A percentile compares a stretch with the other conserved stretches of the same genome.
phyloP scores from a whole-genome alignment of 2,888 invertebrate genomes.

The Sarcophaga variegata region DNA sequence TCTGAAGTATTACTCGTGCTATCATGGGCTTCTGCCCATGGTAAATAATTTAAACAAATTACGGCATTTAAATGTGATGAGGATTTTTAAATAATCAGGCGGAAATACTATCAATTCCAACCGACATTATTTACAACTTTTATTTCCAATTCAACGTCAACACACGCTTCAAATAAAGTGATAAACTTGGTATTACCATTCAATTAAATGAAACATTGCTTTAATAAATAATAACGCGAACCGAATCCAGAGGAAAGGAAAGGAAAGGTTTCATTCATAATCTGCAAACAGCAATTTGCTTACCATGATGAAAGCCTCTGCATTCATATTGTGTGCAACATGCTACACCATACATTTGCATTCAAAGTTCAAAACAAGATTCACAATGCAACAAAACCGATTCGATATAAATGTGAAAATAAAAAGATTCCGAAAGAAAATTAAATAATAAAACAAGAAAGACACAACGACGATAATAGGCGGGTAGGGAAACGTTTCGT shows the following conservation, averaged over 20 bases:
- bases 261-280: conserved; percentile 24
- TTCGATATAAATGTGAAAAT: conserved; percentile 18
- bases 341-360: conserved; percentile 40
- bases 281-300: conserved; percentile 37
- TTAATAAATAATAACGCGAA: conserved; percentile 7
- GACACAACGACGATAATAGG: neutral
- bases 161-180: conserved; percentile 1
- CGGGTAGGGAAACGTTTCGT: neutral
- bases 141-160: no score
- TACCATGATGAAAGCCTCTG: conserved; percentile 42
- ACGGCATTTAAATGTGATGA: no score
- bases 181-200: conserved; percentile 39
- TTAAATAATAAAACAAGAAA: no score
- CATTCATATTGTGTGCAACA: neutral
- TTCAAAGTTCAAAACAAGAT: conserved; percentile 46
- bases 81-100: no score
- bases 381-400: conserved; percentile 10
- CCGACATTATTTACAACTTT: no score
- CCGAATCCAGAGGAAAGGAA: neutral
- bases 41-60: no score
- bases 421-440: neutral
- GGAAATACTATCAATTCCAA: no score
- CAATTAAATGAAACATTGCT: conserved; percentile 27
- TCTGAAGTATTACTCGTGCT: no score
- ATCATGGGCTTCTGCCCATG: no score